Conservation (phyloP, 23 tunicate genomes). For the Halocynthia aurantium region DNA sequence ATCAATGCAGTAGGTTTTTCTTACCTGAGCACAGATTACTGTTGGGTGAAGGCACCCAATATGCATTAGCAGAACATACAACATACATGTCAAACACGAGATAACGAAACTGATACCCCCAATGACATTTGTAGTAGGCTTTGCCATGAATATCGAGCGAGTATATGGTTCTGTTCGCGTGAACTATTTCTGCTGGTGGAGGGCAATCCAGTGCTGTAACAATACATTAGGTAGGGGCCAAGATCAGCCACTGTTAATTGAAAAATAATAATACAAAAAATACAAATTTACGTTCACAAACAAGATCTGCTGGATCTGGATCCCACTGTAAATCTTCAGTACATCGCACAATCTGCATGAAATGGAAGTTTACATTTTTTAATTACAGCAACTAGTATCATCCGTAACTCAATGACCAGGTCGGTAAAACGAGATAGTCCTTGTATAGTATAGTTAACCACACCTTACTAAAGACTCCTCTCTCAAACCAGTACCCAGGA, state of each 20-base stretch:
- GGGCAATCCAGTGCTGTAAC: conserved; percentile 39
- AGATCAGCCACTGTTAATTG: background rate
- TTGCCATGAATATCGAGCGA: conserved; percentile 21
- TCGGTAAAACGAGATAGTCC: background rate
- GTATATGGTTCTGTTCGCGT: conserved; percentile 14
- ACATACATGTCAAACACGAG: conserved; percentile 14
- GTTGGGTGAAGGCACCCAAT: conserved; percentile 37
- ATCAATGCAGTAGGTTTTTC: background rate
- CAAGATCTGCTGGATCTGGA: conserved; percentile 41
- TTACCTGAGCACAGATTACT: conserved; percentile 35
- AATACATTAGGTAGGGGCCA: background rate
- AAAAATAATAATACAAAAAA: background rate
- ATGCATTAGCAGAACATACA: conserved; percentile 21
- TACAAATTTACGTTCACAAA: conserved; percentile 33
- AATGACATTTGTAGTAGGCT: conserved; percentile 32
- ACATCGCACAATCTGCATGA: conserved; percentile 41
- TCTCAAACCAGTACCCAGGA: conserved; percentile 72
- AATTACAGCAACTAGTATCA: background rate
- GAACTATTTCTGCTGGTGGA: conserved; percentile 34
- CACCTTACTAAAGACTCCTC: conserved; percentile 50
- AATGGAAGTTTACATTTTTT: background rate
- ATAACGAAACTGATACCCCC: conserved; percentile 51
- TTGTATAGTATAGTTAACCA: background rate
- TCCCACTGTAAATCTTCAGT: conserved; percentile 48
- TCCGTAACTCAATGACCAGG: background rate